Evolutionary conservation across 2,888 invertebrate genomes (phyloP), one percentile per base, ranked within the genome.

Genomic region (Athripsodes cinereus): DNA sequence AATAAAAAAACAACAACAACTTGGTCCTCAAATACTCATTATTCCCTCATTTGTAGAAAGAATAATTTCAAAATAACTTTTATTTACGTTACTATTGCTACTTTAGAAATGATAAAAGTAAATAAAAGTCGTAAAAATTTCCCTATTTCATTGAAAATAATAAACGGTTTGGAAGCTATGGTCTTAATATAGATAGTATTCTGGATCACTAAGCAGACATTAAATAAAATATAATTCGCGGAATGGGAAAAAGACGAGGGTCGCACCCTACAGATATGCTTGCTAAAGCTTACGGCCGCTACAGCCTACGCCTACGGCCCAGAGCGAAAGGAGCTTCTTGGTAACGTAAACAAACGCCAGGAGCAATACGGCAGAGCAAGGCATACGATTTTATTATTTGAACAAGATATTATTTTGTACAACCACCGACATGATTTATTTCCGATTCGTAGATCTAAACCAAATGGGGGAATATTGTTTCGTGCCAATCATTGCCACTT

Each of bases 161-260:
- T n/a, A 26, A 26, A 26, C 10, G 26, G 5, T 26, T 26, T 26
- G 26, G 26, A 6, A 26, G 3, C 26, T 26, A 26, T 26, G 26
- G 26, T 26, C 26, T 26, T 49, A 16, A 21, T 21, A 21, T 20
- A 49, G 49, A 49, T 49, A 49, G 20, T 22, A 49, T 49, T 49
- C n/a, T 49, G n/a, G 16, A 22, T 49, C 16, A 49, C 21, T 49
- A 49, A 1, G 21, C 47, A 47, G 18, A 47, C 6, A 10, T 22
- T 11, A 5, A 49, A 49, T 49, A 49, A 20, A 22, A 6, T 11
- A 18, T 16, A 20, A 51, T 18, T 26, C 13, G 51, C 16, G 31
- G 51, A 26, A 18, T 31, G 31, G 22, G 44, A 13, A 18, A 13
- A 44, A 44, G 44, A 44, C 5, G 44, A 44, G 44, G 44, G 44